Percentiles rank a stretch among this genome's conserved stretches.
phyloP scores from a whole-genome alignment of 2,888 invertebrate species.

The Carabus problematicus region DNA sequence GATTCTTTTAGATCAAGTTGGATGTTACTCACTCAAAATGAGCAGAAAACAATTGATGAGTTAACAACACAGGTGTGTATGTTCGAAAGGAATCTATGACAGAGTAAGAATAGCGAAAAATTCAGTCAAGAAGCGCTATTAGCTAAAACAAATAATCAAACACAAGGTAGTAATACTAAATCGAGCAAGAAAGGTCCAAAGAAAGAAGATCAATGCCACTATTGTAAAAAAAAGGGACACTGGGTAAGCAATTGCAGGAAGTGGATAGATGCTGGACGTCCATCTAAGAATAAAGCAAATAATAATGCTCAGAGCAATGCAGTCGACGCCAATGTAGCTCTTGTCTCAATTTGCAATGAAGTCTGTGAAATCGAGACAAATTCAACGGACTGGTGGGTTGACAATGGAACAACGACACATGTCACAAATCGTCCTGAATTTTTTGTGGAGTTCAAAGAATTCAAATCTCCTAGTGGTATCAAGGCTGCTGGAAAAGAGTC shows the following conservation, averaged over 20 bases:
- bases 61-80: slow-evolving; percentile 46
- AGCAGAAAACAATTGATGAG: slow-evolving; percentile 47
- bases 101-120: slow-evolving; percentile 17
- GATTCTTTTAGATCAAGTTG: slow-evolving; percentile 42
- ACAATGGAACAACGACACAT: slow-evolving; percentile 52
- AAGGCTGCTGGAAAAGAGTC: too few species aligned
- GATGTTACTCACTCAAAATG: too few species aligned
- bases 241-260: too few species aligned
- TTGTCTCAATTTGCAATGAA: slow-evolving; percentile 44
- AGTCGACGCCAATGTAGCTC: slow-evolving; percentile 35
- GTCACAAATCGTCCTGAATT: slow-evolving; percentile 46
- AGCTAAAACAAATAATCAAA: too few species aligned
- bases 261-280: too few species aligned
- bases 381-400: slow-evolving; percentile 50
- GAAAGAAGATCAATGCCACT: too few species aligned
- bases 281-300: too few species aligned
- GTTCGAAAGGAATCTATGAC: slow-evolving; percentile 46
- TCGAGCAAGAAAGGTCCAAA: too few species aligned
- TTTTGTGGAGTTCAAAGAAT: slow-evolving; percentile 43
- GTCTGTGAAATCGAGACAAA: slow-evolving; percentile 32
- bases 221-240: too few species aligned
- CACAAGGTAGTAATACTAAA: too few species aligned
- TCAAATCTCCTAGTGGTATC: too few species aligned
- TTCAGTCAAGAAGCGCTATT: slow-evolving; percentile 44
- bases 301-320: slow-evolving; percentile 13